Base-by-base conservation (phyloP, 2,797 vertebrate genomes). In the Gephyroberyx darwinii region DNA sequence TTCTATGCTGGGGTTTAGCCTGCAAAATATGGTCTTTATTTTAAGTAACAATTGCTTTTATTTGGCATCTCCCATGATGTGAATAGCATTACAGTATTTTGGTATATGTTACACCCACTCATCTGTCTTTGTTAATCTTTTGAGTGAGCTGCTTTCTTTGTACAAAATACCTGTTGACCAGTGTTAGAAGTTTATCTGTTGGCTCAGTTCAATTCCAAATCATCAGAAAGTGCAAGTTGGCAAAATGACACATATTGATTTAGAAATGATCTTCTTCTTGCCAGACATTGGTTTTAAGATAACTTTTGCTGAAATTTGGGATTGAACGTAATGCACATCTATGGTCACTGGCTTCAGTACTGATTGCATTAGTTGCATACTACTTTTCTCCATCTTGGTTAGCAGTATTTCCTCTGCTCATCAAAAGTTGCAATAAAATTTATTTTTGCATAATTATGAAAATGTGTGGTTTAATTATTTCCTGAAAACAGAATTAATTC, bases 391-490 rank as follows among this genome's bases (percentile, higher is more conserved):
- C 52, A 62, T 78, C 78, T 84, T 89, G 75, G 69, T 86, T 81
- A 80, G 89, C 83, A 88, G 84, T 80, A 83, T 90, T 90, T 94
- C 94, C 89, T 93, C 85, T 88, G 92, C 92, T 94, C 90, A 89
- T 86, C 90, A 89, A 93, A 95, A 93, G 93, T 95, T 94, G 94
- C 94, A 98, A 96, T 98, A 98, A 98, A 98, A 89, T 94, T 94
- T 97, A 98, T 98, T 98, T 98, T 98, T 96, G 88, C 95, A 97
- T 90, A 93, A 88, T 91, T 90, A 80, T 72, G 60, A 83, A 63
- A 75, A 3, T 65, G 47, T 50, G 55, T 68, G 47, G 31, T 63
- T 53, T 6, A n/a, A 52, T 13, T 5, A 3, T 8, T 71, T n/a
- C 14, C 31, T 16, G 8, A 33, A 56, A n/a, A 13, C 14, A 9